Evolutionary conservation across 2,888 invertebrate species (phyloP), one percentile per base, ranked within the genome.

Genomic region (Chrysolina oricalcia): DNA sequence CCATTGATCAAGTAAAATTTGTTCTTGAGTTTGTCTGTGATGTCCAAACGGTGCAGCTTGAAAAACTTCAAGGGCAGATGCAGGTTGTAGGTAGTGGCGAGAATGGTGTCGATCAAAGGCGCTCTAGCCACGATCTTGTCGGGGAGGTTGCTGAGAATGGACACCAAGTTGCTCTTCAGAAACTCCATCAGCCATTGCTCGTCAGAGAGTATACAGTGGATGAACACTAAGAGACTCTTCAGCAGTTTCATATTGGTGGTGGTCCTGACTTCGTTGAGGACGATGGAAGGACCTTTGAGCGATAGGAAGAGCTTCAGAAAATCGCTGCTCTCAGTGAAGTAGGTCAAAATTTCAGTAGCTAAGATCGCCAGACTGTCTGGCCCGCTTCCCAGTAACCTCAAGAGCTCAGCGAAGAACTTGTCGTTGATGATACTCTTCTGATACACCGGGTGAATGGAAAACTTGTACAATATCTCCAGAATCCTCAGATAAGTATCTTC

Each of bases 61-160:
- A 82, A 84, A 59, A 87, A 86, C 67, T 87, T 87, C 4, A 87
- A 59, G 0, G 87, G 87, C 1, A 85, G 80, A 72, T 85, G 85
- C 27, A 84, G 74, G 62, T 83, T 81, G 69, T 84, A 85, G 19
- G 83, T 80, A 17, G 84, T 68, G 21, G 78, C 72, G n/a, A 85
- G 78, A 10, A 86, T 80, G 63, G 79, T 81, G 11, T 78, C 70
- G 8, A 84, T 81, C 19, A 86, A 62, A 0, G 87, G 86, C n/a
- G 74, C 70, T 67, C 75, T 75, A 6, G 59, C 9, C 13, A 59
- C 70, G 1, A 76, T 53, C 3, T 21, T 27, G n/a, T 79, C 76
- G 9, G 81, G 76, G 66, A 85, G 74, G 13, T 76, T 72, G 62
- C 80, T 81, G 15, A 86, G 73, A 53, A 78, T 69, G 35, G 74